Percentiles rank a stretch among this genome's conserved stretches.
phyloP scores from a whole-genome alignment of 1,140 invertebrate species.

The Artemia franciscana region DNA sequence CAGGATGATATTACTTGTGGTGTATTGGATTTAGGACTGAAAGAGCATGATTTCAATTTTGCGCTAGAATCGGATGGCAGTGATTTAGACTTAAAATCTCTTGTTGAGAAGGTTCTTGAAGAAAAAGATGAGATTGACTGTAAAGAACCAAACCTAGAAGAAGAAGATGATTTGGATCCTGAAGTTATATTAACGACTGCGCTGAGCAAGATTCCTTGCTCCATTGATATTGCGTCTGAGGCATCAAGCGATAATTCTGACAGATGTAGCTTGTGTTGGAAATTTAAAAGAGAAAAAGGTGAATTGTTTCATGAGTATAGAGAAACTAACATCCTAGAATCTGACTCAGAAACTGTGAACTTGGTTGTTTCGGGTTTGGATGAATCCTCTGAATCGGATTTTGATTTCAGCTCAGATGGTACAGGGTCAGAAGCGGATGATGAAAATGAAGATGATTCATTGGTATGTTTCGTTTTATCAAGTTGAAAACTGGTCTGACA shows the following conservation, averaged over 20 bases:
- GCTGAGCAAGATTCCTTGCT: neutral
- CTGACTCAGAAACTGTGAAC: too few relatives aligned
- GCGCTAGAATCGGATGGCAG: neutral
- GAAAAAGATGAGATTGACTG: neutral
- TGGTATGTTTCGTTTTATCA: too few relatives aligned
- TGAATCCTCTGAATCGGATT: too few relatives aligned
- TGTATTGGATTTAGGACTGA: neutral
- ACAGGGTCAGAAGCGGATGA: slow-evolving; percentile 12
- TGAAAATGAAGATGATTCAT: slow-evolving; percentile 7
- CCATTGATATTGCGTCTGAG: neutral
- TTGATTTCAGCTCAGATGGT: too few relatives aligned
- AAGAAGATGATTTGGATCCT: neutral
- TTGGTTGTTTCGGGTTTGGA: too few relatives aligned
- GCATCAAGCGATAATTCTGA: neutral
- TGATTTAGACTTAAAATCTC: neutral
- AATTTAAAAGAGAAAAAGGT: neutral
- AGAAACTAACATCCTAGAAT: too few relatives aligned
- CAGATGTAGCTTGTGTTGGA: neutral
- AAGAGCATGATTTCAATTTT: neutral
- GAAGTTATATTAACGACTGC: neutral
- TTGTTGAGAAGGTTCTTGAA: neutral
- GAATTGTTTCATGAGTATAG: neutral
- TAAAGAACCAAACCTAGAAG: neutral
- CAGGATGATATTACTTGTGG: neutral
- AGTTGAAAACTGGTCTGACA: too few relatives aligned